These are phyloP conservation scores for Dynastes tityus DNA, from an alignment of 2,888 invertebrate genomes.

Conservation along the genomic window DNA sequence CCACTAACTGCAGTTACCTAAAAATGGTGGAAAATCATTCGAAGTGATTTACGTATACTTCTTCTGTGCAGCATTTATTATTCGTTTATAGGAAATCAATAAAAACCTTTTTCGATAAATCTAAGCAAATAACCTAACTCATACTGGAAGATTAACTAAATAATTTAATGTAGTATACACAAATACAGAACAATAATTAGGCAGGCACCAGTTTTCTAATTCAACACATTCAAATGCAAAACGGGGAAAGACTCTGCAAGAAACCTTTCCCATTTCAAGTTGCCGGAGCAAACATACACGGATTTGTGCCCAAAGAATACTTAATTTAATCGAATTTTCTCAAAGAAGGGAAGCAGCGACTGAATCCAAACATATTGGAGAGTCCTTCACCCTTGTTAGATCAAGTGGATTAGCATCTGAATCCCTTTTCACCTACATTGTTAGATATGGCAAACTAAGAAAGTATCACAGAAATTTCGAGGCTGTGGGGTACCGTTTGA, in stretches of 20 bases:
- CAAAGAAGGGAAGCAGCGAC: background rate
- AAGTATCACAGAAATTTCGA: conserved; percentile 3
- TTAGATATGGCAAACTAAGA: background rate
- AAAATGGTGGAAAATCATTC: too few relatives aligned
- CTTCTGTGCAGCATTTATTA: too few relatives aligned
- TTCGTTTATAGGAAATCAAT: too few relatives aligned
- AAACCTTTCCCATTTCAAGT: background rate
- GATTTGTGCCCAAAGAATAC: conserved; percentile 3
- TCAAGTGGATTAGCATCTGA: conserved; percentile 32
- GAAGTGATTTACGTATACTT: too few relatives aligned
- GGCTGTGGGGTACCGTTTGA: background rate
- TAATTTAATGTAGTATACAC: too few relatives aligned
- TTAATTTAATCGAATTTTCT: conserved; percentile 30
- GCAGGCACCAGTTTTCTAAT: too few relatives aligned
- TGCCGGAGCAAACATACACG: conserved; percentile 6
- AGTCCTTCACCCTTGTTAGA: conserved; percentile 29
- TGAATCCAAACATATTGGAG: conserved; percentile 15
- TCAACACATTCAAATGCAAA: too few relatives aligned
- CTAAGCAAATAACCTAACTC: too few relatives aligned
- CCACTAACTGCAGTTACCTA: too few relatives aligned
- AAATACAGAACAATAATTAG: too few relatives aligned
- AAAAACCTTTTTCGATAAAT: too few relatives aligned
- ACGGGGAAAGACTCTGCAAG: background rate
- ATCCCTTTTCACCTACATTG: conserved; percentile 14
- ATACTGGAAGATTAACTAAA: too few relatives aligned